Evolutionary conservation across 2,113 vertebrate genomes (phyloP).

Genomic region (Scalopus aquaticus): DNA sequence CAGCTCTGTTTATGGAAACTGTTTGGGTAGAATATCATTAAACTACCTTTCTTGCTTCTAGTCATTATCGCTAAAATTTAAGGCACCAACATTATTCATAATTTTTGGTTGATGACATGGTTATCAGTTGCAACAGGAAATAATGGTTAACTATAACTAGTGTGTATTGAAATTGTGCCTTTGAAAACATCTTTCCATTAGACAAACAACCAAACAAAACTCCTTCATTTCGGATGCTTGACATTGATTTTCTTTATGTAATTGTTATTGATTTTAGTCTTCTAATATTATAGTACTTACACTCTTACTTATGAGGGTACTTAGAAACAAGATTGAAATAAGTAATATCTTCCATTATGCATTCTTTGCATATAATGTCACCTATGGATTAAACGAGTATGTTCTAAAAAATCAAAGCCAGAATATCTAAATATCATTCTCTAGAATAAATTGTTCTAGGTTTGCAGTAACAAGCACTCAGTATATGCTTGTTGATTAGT

Average conservation of each 20-base stretch:
- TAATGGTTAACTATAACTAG: slow-evolving; percentile 36
- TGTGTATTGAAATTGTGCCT: slow-evolving; percentile 40
- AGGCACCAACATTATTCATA: slow-evolving; percentile 11
- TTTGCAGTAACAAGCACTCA: background rate
- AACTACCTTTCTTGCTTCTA: slow-evolving; percentile 51
- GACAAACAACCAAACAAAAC: slow-evolving; percentile 60
- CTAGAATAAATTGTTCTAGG: slow-evolving; percentile 41
- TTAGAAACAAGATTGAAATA: slow-evolving; percentile 74
- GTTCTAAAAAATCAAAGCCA: slow-evolving; percentile 38
- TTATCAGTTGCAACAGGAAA: slow-evolving; percentile 48
- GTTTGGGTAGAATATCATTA: slow-evolving; percentile 50
- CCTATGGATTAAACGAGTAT: slow-evolving; percentile 36
- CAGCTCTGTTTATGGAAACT: slow-evolving; percentile 53
- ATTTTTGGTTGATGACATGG: slow-evolving; percentile 22
- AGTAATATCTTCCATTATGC: slow-evolving; percentile 60
- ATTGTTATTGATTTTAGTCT: slow-evolving; percentile 74
- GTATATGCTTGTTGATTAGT: slow-evolving; percentile 42
- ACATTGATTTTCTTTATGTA: slow-evolving; percentile 75
- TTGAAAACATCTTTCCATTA: slow-evolving; percentile 66
- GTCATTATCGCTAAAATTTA: slow-evolving; percentile 40
- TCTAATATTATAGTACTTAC: slow-evolving; percentile 73
- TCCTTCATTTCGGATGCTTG: slow-evolving; percentile 60
- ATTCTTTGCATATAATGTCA: slow-evolving; percentile 50
- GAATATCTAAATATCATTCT: slow-evolving; percentile 49
- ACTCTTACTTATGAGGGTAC: slow-evolving; percentile 67